A percentile compares a stretch with the other conserved stretches of the same genome.
Conservation (phyloP, 2,888 invertebrate species). For the Thereva unica region DNA sequence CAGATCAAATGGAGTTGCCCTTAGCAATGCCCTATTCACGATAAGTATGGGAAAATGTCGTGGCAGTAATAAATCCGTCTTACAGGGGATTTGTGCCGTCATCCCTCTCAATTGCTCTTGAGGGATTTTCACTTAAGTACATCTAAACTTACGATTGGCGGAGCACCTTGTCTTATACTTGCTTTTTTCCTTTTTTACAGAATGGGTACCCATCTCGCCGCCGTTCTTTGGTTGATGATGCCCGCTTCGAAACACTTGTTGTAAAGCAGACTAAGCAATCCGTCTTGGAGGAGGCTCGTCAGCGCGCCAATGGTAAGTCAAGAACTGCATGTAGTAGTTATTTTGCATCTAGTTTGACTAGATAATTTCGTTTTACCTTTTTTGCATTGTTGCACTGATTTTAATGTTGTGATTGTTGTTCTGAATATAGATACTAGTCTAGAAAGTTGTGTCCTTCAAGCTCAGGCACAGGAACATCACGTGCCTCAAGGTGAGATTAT, state of each 20-base stretch:
- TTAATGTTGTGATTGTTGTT: conserved; percentile 44
- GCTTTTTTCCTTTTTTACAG: conserved; percentile 64
- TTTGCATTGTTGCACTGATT: conserved; percentile 44
- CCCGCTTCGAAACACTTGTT: conserved; percentile 93
- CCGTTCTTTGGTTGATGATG: conserved; percentile 95
- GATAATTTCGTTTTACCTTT: conserved; percentile 41
- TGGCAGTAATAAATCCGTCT: conserved; percentile 31
- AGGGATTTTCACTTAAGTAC: conserved; percentile 12
- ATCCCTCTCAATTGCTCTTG: conserved; percentile 1
- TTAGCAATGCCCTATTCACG: conserved; percentile 3
- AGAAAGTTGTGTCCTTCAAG: conserved; percentile 68
- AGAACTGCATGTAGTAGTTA: conserved; percentile 40
- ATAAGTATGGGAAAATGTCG: background rate
- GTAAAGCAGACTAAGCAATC: conserved; percentile 94
- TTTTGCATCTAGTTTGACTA: conserved; percentile 43
- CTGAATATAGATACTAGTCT: conserved; percentile 64
- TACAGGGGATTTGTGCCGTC: conserved; percentile 22
- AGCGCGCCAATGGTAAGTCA: conserved; percentile 80
- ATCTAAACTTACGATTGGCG: conserved; percentile 28
- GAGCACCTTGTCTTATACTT: conserved; percentile 13
- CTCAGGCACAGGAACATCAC: conserved; percentile 54
- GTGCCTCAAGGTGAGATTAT: conserved; percentile 43
- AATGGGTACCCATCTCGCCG: conserved; percentile 96
- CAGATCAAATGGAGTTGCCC: conserved; percentile 12
- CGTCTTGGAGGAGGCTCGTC: conserved; percentile 87